phyloP scores from a whole-genome alignment of 2,888 invertebrate species.

The Phortica okadai region DNA sequence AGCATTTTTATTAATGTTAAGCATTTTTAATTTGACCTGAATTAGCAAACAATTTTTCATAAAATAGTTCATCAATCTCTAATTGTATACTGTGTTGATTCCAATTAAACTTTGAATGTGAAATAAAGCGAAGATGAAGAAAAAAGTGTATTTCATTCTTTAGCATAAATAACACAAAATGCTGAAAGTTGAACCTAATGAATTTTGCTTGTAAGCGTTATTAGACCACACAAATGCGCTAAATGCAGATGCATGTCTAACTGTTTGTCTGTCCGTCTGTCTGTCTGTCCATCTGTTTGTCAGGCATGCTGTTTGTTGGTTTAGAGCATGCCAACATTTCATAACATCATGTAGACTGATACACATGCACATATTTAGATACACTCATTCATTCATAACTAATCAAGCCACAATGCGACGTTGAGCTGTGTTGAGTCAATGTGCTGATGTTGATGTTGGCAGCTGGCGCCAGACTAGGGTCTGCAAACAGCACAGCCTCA shows the following conservation, averaged over 20 bases:
- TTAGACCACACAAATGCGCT: constrained; percentile 18
- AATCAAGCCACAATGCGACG: constrained; percentile 25
- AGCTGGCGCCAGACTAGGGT: not conserved
- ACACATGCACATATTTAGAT: constrained; percentile 11
- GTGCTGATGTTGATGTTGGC: not conserved
- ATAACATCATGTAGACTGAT: not conserved
- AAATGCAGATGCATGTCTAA: constrained; percentile 17
- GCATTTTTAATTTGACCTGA: too few relatives aligned
- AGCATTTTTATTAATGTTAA: too few relatives aligned
- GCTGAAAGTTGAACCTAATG: constrained; percentile 4
- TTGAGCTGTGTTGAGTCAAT: not conserved
- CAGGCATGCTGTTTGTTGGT: not conserved
- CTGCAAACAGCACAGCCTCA: too few relatives aligned
- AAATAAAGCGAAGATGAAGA: too few relatives aligned
- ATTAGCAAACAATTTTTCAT: too few relatives aligned
- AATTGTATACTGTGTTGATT: too few relatives aligned
- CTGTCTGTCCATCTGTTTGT: too few relatives aligned
- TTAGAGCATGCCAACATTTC: constrained; percentile 11
- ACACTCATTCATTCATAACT: constrained; percentile 30
- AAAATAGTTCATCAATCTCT: too few relatives aligned
- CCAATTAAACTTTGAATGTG: too few relatives aligned
- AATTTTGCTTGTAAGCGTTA: constrained; percentile 13
- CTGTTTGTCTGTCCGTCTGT: too few relatives aligned
- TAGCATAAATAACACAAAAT: too few relatives aligned
- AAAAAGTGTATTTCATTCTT: too few relatives aligned